Base-by-base conservation (phyloP, 2,797 vertebrate genomes). In the Anabas testudineus region DNA sequence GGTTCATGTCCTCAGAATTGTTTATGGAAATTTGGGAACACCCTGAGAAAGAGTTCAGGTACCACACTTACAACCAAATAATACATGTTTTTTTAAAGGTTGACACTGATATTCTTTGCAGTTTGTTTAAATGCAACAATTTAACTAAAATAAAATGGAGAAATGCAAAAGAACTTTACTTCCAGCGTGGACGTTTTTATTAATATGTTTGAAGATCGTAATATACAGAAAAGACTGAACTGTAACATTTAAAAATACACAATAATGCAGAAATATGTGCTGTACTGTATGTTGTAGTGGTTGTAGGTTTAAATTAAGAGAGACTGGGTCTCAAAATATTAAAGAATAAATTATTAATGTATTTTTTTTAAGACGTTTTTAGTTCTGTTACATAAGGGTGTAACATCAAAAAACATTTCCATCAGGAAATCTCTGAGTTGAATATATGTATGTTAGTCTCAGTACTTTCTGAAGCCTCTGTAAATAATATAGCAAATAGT, bases 1-100 rank as follows among this genome's bases (percentile, higher is more conserved):
- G 51, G 66, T 67, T 79, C 80, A 41, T 24, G 68, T 68, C 66
- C 60, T 56, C 39, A 45, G 21, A 18, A 26, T 1, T 26, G 37
- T 46, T 42, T 47, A 53, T 21, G 58, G 53, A 48, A 64, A 46
- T 30, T 19, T 22, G 30, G 9, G 5, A 39, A 67, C 15, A 19
- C 24, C 18, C 8, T 19, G 60, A 1, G 21, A 34, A 34, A 4
- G 24, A 61, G 22, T 22, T 48, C 10, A 32, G 42, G 12, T 59
- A 62, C 43, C 26, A 5, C 26, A 4, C 28, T 28, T 52, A 26
- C 30, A 57, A 54, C 61, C 22, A 71, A 8, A 12, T 6, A 1
- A 43, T 16, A 2, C n/a, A n/a, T n/a, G n/a, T n/a, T 13, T 26
- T 41, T 54, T 73, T 48, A 47, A 57, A 74, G 26, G 45, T 15